Evolutionary conservation across 2,888 invertebrate genomes (phyloP), one percentile per base, ranked within the genome.

Genomic region (Tricholauxania praeusta): DNA sequence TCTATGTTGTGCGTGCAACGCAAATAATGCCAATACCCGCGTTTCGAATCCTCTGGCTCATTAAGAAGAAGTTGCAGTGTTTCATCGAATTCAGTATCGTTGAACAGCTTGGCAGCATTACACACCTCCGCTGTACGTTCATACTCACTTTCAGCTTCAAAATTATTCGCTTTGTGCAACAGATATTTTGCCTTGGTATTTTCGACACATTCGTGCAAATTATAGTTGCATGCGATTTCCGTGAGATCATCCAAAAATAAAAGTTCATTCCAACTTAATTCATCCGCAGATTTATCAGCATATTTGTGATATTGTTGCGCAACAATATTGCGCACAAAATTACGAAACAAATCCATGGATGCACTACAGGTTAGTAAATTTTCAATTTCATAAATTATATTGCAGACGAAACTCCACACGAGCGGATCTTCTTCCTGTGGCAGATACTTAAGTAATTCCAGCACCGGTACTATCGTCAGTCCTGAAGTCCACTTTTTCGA

Each of bases 31-130:
- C 52, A 66, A 17, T 22, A 32, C n/a, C 32, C n/a, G 12, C 15
- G 14, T 5, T 17, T n/a, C 5, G 12, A 12, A 17, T 51, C 12
- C 12, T 65, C 32, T 49, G 49, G 22, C 51, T 15, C 19, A 39
- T 51, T 52, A n/a, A 28, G 28, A 12, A 28, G 12, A 19, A 66
- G 32, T 39, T 39, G 39, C 39, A 39, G 39, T 12, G 53, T 52
- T 32, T 28, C 12, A 7, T 49, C 66, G 53, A 66, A 66, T 19
- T 66, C 66, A 12, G 49, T 51, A 66, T 52, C 66, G 22, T 12
- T 53, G 15, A 66, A 28, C 12, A 51, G 14, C 19, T 66, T 66
- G 8, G 66, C 66, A 22, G 52, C 66, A 22, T 22, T 14, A 15
- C 66, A 66, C 4, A 66, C 0, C 14, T n/a, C n/a, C 8, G 8